phyloP scores from a whole-genome alignment of 2,113 vertebrate genomes.

The Passer montanus region DNA sequence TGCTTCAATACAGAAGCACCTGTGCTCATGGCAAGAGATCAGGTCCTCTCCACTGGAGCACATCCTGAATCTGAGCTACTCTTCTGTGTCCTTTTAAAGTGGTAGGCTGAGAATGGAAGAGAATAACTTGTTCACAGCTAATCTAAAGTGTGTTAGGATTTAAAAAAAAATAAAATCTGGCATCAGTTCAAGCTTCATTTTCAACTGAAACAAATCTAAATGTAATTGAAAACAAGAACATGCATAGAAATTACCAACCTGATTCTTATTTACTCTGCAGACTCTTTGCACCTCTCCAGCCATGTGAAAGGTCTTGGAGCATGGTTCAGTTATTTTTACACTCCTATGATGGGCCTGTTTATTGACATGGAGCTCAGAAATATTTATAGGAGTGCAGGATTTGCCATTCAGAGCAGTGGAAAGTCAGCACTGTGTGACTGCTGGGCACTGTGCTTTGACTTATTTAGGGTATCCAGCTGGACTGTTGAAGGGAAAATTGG shows the following conservation, averaged over 20 bases:
- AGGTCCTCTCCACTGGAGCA: background rate
- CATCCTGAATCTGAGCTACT: background rate
- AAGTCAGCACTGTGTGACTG: background rate
- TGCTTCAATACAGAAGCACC: slow-evolving; percentile 34
- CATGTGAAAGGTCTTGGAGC: background rate
- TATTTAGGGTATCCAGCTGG: background rate
- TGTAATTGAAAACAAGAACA: background rate
- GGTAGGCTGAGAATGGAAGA: background rate
- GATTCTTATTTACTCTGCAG: background rate
- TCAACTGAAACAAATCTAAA: slow-evolving; percentile 5
- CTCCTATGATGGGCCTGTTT: slow-evolving; percentile 5
- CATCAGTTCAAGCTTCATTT: background rate
- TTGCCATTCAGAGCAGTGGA: slow-evolving; percentile 16
- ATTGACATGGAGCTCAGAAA: background rate
- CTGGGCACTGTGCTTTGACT: background rate
- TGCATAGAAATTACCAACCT: background rate
- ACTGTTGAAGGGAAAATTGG: background rate
- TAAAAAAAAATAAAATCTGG: background rate
- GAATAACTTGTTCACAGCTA: background rate
- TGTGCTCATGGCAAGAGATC: slow-evolving; percentile 3
- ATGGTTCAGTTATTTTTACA: background rate
- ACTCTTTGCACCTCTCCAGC: background rate
- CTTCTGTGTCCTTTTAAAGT: background rate
- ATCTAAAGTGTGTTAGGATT: background rate
- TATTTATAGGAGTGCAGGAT: background rate